Evolutionary conservation across 2,797 vertebrate genomes (phyloP), one percentile per base, ranked within the genome.

Genomic region (Leptoclinus maculatus): DNA sequence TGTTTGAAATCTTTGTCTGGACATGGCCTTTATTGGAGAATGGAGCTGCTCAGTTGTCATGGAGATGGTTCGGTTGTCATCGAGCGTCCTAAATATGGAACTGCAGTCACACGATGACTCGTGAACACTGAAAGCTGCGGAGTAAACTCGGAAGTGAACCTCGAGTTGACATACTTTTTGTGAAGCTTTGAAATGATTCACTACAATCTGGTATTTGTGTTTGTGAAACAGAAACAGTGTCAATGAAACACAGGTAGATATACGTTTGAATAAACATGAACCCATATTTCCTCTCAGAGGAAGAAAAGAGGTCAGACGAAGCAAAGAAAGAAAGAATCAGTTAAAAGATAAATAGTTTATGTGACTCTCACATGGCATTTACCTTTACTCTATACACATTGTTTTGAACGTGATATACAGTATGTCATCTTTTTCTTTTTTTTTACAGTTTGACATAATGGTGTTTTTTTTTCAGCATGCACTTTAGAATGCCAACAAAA

Each of bases 401-500:
- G 72, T 89, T 90, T 85, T 83, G 68, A 92, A 88, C 79, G 71
- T 91, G 84, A 89, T 92, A 91, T 90, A 94, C 89, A 90, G 78
- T 83, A 74, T 79, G 81, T 84, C 83, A 76, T 73, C 29, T 67
- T 71, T 63, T 87, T 77, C 19, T 71, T 81, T 79, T 80, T 80
- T 86, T 91, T 87, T 87, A 94, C 88, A 91, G 49, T 87, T 93
- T 93, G 94, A 93, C 96, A 96, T 84, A 92, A 95, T 94, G 88
- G 21, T 38, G n/a, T 91, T 90, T 88, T 92, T 89, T 92, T 92
- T 93, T 94, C 84, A 92, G 94, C 94, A 98, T 97, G 97, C 97
- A 97, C 92, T 95, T 96, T 91, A 94, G 95, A 95, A 95, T 93
- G 94, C 92, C 95, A 95, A 96, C 95, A 95, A 93, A 96, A 85